A percentile compares a stretch with the other conserved stretches of the same genome.
phyloP scores from a whole-genome alignment of 2,888 invertebrate genomes.

The Chesias legatella region DNA sequence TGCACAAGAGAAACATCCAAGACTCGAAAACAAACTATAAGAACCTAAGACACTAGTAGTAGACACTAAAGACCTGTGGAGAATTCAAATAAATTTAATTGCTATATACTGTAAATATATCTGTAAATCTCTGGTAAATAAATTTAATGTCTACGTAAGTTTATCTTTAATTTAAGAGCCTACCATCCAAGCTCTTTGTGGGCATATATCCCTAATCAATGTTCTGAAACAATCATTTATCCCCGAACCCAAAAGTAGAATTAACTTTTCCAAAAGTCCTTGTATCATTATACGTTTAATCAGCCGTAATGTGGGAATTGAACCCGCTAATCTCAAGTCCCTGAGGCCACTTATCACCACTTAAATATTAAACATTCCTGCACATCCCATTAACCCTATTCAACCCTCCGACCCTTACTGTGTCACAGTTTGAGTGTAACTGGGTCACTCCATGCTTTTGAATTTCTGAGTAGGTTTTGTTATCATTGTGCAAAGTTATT shows the following conservation, averaged over 20 bases:
- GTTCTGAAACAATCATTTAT: not conserved
- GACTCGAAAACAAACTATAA: too few relatives aligned
- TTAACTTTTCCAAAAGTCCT: constrained; percentile 13
- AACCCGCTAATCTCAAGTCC: constrained; percentile 16
- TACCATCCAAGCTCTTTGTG: too few relatives aligned
- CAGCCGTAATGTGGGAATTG: constrained; percentile 8
- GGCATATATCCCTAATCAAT: too few relatives aligned
- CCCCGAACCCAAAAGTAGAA: not conserved
- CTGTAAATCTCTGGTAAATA: too few relatives aligned
- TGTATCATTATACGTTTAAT: constrained; percentile 12
- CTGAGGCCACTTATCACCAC: constrained; percentile 15
- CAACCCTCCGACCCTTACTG: constrained; percentile 12
- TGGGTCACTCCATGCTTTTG: constrained; percentile 4
- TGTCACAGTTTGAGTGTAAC: constrained; percentile 2
- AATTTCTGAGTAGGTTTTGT: not conserved
- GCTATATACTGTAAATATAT: too few relatives aligned
- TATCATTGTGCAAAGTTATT: too few relatives aligned
- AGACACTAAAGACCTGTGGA: too few relatives aligned
- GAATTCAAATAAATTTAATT: too few relatives aligned
- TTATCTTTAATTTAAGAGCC: too few relatives aligned
- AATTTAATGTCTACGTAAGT: too few relatives aligned
- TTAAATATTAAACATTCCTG: constrained; percentile 18
- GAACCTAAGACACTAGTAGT: too few relatives aligned
- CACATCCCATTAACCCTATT: constrained; percentile 13
- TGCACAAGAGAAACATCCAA: too few relatives aligned